Conservation (phyloP, 1,140 invertebrate genomes). For the Hesperophylax magnus region DNA sequence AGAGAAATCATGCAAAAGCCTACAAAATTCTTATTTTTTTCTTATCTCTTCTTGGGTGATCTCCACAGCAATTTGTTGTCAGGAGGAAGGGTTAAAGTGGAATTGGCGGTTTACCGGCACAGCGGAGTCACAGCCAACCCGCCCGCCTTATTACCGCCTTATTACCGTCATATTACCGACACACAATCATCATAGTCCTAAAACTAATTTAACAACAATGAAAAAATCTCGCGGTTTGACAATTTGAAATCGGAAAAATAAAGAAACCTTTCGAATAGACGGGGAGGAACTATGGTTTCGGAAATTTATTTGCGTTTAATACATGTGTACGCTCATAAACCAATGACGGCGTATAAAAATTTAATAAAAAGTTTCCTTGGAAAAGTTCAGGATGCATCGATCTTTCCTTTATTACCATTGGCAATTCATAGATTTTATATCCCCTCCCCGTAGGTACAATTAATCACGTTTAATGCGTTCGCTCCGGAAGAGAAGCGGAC, state of each 20-base stretch:
- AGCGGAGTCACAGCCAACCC: not conserved
- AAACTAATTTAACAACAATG: conserved; percentile 1
- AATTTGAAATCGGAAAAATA: no score
- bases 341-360: not conserved
- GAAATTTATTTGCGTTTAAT: no score
- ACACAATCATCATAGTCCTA: conserved; percentile 11
- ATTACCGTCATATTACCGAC: not conserved
- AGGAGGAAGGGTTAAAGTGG: conserved; percentile 17
- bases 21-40: conserved; percentile 17
- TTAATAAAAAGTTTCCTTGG: not conserved
- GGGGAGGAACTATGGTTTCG: no score
- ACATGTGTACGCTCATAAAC: no score
- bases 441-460: conserved; percentile 13
- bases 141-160: no score
- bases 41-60: conserved; percentile 44
- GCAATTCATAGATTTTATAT: conserved; percentile 39
- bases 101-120: conserved; percentile 16
- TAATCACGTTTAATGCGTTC: conserved; percentile 46
- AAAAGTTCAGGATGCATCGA: conserved; percentile 8
- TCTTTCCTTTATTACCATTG: conserved; percentile 39
- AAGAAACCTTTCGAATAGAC: no score
- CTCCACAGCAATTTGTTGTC: conserved; percentile 18
- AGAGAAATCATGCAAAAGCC: not conserved
- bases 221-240: no score
- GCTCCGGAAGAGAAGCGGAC: conserved; percentile 39